Conservation (phyloP, 2,797 vertebrate species). For the Bovichtus variegatus region DNA sequence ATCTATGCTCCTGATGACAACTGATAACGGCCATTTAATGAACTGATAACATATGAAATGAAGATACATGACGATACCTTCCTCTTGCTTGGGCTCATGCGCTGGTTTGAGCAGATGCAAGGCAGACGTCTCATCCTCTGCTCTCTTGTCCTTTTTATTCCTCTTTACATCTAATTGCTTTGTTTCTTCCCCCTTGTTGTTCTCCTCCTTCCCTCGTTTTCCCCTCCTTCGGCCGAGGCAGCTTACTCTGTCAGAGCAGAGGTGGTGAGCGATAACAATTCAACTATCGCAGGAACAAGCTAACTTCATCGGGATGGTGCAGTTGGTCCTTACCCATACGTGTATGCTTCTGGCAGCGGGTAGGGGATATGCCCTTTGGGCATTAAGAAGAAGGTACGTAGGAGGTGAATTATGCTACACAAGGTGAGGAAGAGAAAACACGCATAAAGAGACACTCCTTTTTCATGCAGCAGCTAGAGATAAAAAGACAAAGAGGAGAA, state of each 20-base stretch:
- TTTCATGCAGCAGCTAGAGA: slow-evolving; percentile 80
- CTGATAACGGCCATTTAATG: too few species aligned
- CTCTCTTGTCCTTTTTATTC: not conserved
- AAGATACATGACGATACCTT: not conserved
- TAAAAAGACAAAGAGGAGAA: not conserved
- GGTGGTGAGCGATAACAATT: not conserved
- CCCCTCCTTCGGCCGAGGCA: not conserved
- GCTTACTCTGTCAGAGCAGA: slow-evolving; percentile 16
- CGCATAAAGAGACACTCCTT: slow-evolving; percentile 65
- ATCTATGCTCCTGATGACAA: too few species aligned
- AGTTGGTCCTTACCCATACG: slow-evolving; percentile 79
- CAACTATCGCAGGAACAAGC: not conserved
- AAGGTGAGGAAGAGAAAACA: slow-evolving; percentile 82
- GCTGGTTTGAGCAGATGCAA: not conserved
- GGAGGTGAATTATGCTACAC: slow-evolving; percentile 78
- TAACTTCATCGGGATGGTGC: not conserved
- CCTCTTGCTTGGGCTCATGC: not conserved
- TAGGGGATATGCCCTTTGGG: slow-evolving; percentile 81
- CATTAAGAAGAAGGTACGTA: slow-evolving; percentile 84
- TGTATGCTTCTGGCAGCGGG: slow-evolving; percentile 75
- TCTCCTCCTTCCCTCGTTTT: not conserved
- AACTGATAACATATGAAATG: not conserved
- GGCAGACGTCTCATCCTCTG: not conserved
- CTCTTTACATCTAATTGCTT: not conserved
- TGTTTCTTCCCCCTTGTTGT: not conserved